These are phyloP conservation scores for Drosophila subquinaria DNA, from an alignment of 2,888 invertebrate species.

Conservation along the genomic window DNA sequence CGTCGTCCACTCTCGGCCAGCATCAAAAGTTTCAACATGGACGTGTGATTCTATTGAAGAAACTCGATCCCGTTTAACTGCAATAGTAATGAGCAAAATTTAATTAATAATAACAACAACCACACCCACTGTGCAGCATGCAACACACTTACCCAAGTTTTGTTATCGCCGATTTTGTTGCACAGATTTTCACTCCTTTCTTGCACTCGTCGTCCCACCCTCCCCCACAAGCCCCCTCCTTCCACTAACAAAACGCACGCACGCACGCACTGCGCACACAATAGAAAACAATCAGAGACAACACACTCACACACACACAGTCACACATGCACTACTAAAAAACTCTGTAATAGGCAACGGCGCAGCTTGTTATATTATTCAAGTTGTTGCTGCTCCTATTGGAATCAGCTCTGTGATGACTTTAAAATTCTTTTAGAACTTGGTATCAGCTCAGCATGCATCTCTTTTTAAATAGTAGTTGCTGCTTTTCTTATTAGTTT, in stretches of 20 bases:
- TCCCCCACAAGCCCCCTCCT: constrained; percentile 32
- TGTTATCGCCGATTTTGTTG: constrained; percentile 26
- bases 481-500: constrained; percentile 12
- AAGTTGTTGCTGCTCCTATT: constrained; percentile 20
- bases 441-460: constrained; percentile 29
- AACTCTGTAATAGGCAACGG: constrained; percentile 24
- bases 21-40: constrained; percentile 49
- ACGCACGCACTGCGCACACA: constrained; percentile 34
- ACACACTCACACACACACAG: constrained; percentile 23
- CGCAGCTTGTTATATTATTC: constrained; percentile 21
- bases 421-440: constrained; percentile 25
- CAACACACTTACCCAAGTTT: constrained; percentile 44
- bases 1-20: constrained; percentile 42
- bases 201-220: constrained; percentile 38
- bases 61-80: constrained; percentile 28
- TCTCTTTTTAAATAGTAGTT: constrained; percentile 27
- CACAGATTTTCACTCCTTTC: constrained; percentile 47
- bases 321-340: constrained; percentile 14
- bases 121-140: constrained; percentile 30
- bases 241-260: constrained; percentile 8
- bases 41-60: constrained; percentile 28
- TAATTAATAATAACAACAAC: background rate
- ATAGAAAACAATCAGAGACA: constrained; percentile 38
- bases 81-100: constrained; percentile 4
- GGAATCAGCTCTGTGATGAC: constrained; percentile 29